Evolutionary conservation across 2,797 vertebrate genomes (phyloP).

Genomic region (Florisuga fusca): DNA sequence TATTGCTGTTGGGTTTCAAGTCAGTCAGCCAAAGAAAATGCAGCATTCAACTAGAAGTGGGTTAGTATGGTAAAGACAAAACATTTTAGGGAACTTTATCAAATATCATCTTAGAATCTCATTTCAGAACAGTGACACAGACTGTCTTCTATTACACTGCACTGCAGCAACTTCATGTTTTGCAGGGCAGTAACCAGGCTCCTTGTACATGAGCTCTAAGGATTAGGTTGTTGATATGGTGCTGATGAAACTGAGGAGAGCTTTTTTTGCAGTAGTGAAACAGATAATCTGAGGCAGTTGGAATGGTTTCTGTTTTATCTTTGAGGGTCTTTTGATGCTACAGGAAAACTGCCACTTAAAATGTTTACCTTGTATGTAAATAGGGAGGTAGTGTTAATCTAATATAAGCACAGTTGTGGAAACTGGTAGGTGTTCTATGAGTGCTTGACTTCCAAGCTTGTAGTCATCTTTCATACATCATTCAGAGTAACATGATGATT

Average conservation of each 20-base stretch:
- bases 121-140: background rate
- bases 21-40: background rate
- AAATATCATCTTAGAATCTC: background rate
- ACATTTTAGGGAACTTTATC: background rate
- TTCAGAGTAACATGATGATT: background rate
- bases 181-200: background rate
- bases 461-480: background rate
- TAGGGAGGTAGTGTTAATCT: background rate
- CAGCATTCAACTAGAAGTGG: background rate
- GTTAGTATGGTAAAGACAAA: background rate
- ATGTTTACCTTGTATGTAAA: background rate
- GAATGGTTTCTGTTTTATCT: background rate
- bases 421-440: background rate
- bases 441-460: background rate
- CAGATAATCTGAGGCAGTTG: background rate
- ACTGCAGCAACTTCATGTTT: background rate
- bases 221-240: background rate
- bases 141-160: background rate
- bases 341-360: background rate
- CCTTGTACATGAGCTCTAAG: background rate
- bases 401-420: background rate
- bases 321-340: background rate
- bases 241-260: background rate
- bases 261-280: background rate
- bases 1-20: background rate